Base-by-base conservation (phyloP, 2,888 invertebrate species). In the Drosophila aldrichi region DNA sequence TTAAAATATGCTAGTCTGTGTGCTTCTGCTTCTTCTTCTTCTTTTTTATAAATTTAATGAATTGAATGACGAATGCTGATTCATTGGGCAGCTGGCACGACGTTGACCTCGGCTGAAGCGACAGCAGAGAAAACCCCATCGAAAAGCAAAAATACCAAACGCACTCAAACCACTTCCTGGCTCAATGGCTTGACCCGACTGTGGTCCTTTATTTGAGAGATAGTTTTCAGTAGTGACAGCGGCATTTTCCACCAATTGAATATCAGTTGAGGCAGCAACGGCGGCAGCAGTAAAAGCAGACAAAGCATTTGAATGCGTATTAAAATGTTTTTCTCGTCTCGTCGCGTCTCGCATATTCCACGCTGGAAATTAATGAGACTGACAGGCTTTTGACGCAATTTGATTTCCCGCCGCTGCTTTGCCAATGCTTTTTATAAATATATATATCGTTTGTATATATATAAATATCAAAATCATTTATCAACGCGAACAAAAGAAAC, bases 241-340 rank as follows among this genome's bases (percentile, higher is more conserved):
- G 52, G 63, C 89, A 87, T 82, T 82, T 89, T 82, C 90, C 90
- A 90, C 65, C 90, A 90, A 90, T 84, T 84, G 90, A 90, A 82
- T 90, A 88, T 86, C 80, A 69, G 66, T 38, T 56, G 59, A 73
- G 36, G 80, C 82, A 52, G 14, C 44, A 14, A 14, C 22, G 16
- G 20, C 20, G 0, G 6, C 38, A 38, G 6, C 38, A 38, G 29
- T 29, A 32, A 32, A 32, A 32, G 56, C 82, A 46, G 52, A 80
- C 75, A 89, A 82, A 78, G 67, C 71, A 83, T 79, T 83, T 76
- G 64, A 89, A 89, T 89, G 82, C 64, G 77, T 65, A 79, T 80
- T 69, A 80, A 80, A 82, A 80, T 72, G 48, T 63, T 71, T 70
- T 81, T 66, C 66, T 48, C 41, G 44, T 52, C 40, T 48, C 58